Base-by-base conservation (phyloP, 2,888 invertebrate genomes). In the Drosophila ochracea region DNA sequence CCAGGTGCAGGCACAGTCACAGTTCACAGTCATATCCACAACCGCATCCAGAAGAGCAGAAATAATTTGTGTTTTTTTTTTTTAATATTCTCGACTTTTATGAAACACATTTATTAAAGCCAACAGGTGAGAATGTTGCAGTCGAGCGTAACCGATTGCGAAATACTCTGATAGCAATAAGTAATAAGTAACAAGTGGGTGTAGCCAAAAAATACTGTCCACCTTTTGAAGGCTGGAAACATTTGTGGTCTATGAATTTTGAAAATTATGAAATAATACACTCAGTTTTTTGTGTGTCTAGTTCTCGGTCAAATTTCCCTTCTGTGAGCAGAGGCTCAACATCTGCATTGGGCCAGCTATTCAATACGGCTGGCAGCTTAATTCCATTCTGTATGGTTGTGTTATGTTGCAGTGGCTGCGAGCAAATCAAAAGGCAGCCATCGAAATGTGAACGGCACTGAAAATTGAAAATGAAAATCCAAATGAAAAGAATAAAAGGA, bases 341-440 rank as follows among this genome's bases (percentile, higher is more conserved):
- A 50, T 50, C 35, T 25, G 31, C 58, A 47, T 37, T 47, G 16
- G 47, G 21, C 1, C 47, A 47, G 47, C 16, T 25, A 9, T 47
- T 47, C 47, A 47, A 25, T 25, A 25, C 54, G 49, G 76, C 10
- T 37, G 54, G 68, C 58, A 75, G 62, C 53, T 74, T 47, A 58
- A 61, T 53, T 58, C 57, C 39, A 49, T 41, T 41, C 39, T 31
- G 35, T 4, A 3, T 30, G 13, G 28, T 5, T 50, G 39, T 63
- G 43, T 16, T 28, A 41, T 55, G 47, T 53, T 41, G 57, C 31
- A 41, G 50, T 43, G 21, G 47, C 39, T 28, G 55, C 54, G 35
- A 58, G 78, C 79, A 75, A 78, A 87, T 87, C 78, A 82, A 77
- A 75, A 68, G 66, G 72, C 73, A 65, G 68, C 71, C 84, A 80